These are phyloP conservation scores for Strigamia transsilvanica DNA, from an alignment of 2,888 invertebrate genomes.

Conservation along the genomic window DNA sequence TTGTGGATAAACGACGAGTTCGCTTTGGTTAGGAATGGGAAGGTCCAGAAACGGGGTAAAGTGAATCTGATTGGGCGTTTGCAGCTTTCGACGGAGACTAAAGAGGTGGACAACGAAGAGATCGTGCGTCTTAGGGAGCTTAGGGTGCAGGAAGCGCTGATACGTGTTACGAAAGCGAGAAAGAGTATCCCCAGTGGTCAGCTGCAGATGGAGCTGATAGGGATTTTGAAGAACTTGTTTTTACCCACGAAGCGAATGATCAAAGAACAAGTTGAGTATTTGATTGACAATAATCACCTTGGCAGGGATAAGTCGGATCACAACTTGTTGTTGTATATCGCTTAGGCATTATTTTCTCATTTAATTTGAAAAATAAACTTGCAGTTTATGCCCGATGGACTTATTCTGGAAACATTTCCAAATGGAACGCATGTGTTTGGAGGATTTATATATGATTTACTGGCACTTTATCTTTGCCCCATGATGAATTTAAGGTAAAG, in stretches of 20 bases:
- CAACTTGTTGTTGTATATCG: too few relatives aligned
- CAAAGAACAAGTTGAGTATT: not conserved
- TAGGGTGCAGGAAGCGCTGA: not conserved
- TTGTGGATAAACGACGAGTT: slow-evolving; percentile 99
- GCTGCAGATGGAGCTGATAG: not conserved
- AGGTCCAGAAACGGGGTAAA: slow-evolving; percentile 92
- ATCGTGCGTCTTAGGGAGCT: not conserved
- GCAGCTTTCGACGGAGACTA: slow-evolving; percentile 70
- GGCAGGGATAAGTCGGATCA: not conserved
- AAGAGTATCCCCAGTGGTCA: not conserved
- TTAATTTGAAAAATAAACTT: too few relatives aligned
- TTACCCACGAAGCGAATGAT: not conserved
- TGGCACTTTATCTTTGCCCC: too few relatives aligned
- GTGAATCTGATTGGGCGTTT: slow-evolving; percentile 95
- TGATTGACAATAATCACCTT: too few relatives aligned
- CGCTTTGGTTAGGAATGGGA: slow-evolving; percentile 88
- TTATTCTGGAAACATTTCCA: too few relatives aligned
- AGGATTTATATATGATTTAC: too few relatives aligned
- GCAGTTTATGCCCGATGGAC: too few relatives aligned
- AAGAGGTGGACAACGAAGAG: not conserved
- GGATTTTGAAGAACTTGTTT: not conserved
- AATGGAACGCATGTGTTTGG: too few relatives aligned
- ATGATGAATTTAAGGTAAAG: too few relatives aligned
- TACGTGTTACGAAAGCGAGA: not conserved
- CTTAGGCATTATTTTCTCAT: too few relatives aligned